Evolutionary conservation across 1,140 invertebrate species (phyloP), one percentile per base, ranked within the genome.

Genomic region (Oscheius sp.): DNA sequence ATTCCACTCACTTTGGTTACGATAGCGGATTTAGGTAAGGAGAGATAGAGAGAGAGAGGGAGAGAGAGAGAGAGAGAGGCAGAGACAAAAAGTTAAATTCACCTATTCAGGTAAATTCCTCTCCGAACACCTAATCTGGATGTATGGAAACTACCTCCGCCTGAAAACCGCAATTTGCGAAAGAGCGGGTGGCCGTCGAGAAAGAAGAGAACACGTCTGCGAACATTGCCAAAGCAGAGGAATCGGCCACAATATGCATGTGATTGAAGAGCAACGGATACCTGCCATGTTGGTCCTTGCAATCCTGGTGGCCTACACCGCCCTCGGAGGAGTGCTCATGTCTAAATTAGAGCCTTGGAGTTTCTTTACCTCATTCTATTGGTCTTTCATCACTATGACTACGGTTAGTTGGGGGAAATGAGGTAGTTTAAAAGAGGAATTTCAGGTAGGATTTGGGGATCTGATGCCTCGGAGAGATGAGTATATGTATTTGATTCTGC

Each of bases 351-450:
- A 83, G 58, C 73, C 81, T 0, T 83, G 81, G 82, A 81, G 61
- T 34, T 83, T 84, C 63, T 84, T 84, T 64, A 84, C 79, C n/a
- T 82, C 81, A 18, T 83, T 83, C 70, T 83, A 83, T 59, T 83
- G 83, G 82, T 79, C 79, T 45, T 83, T 83, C 73, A 83, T 83
- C 35, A 84, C 82, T 20, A 83, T 83, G 82, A 83, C 82, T 64
- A 83, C 82, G 31, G 82, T 80, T 58, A 36, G 35, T 34, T 34
- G 18, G 23, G 26, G n/a, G 20, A 62, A 62, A 23, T 2, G 2
- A 2, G 15, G 7, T 34, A 42, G 3, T 0, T 35, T 1, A 13
- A 34, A 55, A 29, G 2, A 15, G 18, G 36, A 18, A 23, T 74
- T 80, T 38, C 42, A 83, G 79, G 82, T 83, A 29, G 82, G 83